A percentile compares a stretch with the other conserved stretches of the same genome.
phyloP scores from a whole-genome alignment of 2,797 vertebrate genomes.

The Pelobates cultripes region DNA sequence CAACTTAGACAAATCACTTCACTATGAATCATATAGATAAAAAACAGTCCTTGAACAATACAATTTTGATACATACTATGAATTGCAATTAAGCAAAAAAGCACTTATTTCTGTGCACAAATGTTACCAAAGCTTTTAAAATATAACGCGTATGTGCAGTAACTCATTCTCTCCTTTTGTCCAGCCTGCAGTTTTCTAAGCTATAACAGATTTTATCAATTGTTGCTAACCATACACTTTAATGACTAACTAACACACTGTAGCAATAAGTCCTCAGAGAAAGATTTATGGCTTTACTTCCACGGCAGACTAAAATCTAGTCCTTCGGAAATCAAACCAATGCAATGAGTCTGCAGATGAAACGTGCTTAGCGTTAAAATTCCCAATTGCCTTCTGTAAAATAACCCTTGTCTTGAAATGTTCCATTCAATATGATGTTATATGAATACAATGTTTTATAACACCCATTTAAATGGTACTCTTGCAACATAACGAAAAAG shows the following conservation, averaged over 20 bases:
- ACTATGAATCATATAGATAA: no score
- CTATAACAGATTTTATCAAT: neutral
- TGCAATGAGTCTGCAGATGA: slow-evolving; percentile 15
- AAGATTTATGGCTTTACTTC: slow-evolving; percentile 35
- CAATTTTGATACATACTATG: no score
- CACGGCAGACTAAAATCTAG: slow-evolving; percentile 26
- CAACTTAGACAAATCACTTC: no score
- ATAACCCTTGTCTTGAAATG: slow-evolving; percentile 14
- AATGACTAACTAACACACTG: slow-evolving; percentile 39
- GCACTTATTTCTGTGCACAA: no score
- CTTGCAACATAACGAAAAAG: neutral
- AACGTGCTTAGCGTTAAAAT: slow-evolving; percentile 36
- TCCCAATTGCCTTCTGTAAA: slow-evolving; percentile 22
- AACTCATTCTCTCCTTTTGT: no score
- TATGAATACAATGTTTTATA: neutral
- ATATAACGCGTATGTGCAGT: no score
- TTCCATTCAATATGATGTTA: neutral
- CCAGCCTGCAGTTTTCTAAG: neutral
- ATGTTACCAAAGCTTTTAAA: no score
- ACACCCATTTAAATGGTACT: neutral
- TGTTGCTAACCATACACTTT: slow-evolving; percentile 19
- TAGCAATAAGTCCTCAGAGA: slow-evolving; percentile 27
- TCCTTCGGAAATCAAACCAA: slow-evolving; percentile 24
- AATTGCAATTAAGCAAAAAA: no score
- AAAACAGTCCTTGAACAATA: no score